Conservation (phyloP, 2,797 vertebrate species). For the Cryptoblepharus egeriae region DNA sequence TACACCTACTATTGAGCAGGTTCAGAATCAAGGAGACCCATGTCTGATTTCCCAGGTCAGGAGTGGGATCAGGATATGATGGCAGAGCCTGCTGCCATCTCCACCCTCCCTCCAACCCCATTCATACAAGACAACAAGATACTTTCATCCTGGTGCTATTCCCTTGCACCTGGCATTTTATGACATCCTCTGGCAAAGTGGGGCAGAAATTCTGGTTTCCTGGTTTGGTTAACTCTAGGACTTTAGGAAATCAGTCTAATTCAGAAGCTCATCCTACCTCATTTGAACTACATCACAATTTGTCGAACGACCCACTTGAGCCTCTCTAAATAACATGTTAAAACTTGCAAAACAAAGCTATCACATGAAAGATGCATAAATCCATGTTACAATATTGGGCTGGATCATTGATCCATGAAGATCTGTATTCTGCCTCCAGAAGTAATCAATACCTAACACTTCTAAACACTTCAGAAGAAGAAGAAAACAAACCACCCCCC, state of each 20-base stretch:
- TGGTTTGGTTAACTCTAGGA: background rate
- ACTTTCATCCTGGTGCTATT: no score
- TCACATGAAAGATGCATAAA: background rate
- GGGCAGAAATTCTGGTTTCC: background rate
- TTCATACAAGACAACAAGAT: no score
- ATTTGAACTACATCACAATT: background rate
- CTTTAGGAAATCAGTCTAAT: rapidly evolving
- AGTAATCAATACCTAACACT: background rate
- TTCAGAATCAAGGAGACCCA: no score
- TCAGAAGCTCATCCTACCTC: background rate
- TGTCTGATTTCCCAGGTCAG: no score
- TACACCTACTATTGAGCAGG: no score
- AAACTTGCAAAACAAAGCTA: background rate
- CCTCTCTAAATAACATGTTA: background rate
- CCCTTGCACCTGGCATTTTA: no score
- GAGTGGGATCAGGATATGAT: no score
- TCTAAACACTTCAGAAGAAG: no score
- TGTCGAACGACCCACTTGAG: background rate
- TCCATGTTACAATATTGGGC: slow-evolving; percentile 10
- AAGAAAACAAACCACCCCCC: background rate
- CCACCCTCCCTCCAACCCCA: no score
- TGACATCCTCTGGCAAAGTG: no score
- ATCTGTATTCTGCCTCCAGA: background rate
- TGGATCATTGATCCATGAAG: background rate
- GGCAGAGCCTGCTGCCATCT: no score